These are phyloP conservation scores for Zaprionus nigranus DNA, from an alignment of 1,140 invertebrate genomes.

Conservation along the genomic window DNA sequence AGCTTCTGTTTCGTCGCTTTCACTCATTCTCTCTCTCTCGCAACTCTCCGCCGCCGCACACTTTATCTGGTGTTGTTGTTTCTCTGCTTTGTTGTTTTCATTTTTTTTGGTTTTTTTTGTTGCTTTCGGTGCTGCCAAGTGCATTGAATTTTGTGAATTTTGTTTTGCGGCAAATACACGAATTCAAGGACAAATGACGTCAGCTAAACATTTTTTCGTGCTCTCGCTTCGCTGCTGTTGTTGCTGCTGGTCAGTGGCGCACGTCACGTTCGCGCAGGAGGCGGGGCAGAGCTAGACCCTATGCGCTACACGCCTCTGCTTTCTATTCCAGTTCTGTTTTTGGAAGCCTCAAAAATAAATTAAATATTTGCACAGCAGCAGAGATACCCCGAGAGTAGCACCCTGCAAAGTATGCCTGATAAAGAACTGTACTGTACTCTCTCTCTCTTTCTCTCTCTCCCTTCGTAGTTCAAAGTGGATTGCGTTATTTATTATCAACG, in stretches of 20 bases:
- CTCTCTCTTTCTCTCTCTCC: not conserved
- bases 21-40: slow-evolving; percentile 25
- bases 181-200: slow-evolving; percentile 83
- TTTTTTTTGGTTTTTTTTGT: slow-evolving; percentile 31
- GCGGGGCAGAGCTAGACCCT: slow-evolving; percentile 1
- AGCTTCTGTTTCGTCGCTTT: slow-evolving; percentile 32
- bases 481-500: slow-evolving; percentile 16
- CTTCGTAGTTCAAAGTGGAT: not conserved
- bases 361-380: slow-evolving; percentile 76
- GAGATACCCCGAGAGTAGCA: slow-evolving; percentile 31
- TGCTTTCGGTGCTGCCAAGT: slow-evolving; percentile 51
- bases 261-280: slow-evolving; percentile 13
- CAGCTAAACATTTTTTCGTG: slow-evolving; percentile 74
- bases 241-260: slow-evolving; percentile 54
- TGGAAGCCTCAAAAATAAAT: slow-evolving; percentile 39
- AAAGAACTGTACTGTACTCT: slow-evolving; percentile 60
- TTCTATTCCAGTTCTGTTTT: slow-evolving; percentile 51
- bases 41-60: not conserved
- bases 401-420: slow-evolving; percentile 58
- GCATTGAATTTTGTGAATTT: slow-evolving; percentile 78
- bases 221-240: slow-evolving; percentile 15
- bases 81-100: slow-evolving; percentile 21
- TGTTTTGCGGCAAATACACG: slow-evolving; percentile 72
- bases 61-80: slow-evolving; percentile 43
- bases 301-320: slow-evolving; percentile 49